Conservation (phyloP, 2,113 vertebrate species). For the Pteropus alecto region DNA sequence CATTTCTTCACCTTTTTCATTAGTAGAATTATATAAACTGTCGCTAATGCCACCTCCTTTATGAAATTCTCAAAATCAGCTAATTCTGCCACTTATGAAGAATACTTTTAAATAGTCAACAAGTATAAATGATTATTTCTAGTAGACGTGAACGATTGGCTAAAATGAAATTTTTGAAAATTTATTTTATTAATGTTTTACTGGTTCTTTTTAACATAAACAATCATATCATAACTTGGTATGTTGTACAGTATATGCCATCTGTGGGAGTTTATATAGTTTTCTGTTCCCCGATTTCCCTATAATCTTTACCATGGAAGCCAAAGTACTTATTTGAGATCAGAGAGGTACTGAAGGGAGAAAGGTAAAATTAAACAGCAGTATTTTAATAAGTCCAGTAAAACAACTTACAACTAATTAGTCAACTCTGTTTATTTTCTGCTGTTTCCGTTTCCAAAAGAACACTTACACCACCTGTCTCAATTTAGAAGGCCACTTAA, state of each 20-base stretch:
- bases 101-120: not conserved
- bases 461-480: not conserved
- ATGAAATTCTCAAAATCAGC: not conserved
- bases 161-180: not conserved
- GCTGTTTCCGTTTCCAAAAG: not conserved
- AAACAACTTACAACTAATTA: not conserved
- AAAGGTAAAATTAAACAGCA: not conserved
- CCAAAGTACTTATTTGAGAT: not conserved
- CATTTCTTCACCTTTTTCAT: not conserved
- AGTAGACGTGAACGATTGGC: not conserved
- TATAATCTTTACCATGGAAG: not conserved
- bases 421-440: not conserved
- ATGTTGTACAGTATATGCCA: not conserved
- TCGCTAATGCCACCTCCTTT: not conserved
- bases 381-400: not conserved
- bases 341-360: not conserved
- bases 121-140: not conserved
- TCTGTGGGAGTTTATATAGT: not conserved
- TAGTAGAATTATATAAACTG: not conserved
- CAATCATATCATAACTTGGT: not conserved
- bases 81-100: not conserved
- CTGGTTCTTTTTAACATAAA: not conserved
- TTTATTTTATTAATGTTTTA: not conserved
- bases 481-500: not conserved
- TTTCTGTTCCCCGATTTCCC: not conserved